These are phyloP conservation scores for Leucopsar rothschildi DNA, from an alignment of 2,113 vertebrate species.

Conservation along the genomic window DNA sequence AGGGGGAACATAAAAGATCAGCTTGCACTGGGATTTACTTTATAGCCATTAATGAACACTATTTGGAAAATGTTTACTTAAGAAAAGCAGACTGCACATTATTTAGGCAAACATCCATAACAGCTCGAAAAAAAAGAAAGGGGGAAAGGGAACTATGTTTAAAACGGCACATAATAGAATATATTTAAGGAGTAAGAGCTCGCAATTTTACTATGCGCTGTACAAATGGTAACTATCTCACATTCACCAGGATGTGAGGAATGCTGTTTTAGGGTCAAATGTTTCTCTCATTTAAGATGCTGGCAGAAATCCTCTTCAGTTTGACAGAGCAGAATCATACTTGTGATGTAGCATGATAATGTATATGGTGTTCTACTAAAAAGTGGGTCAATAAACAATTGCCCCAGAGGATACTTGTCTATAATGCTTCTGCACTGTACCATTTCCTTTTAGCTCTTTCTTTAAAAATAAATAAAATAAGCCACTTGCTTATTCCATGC, in stretches of 20 bases:
- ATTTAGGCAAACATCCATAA: background rate
- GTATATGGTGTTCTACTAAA: slow-evolving; percentile 25
- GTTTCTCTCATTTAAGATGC: background rate
- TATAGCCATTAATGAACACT: slow-evolving; percentile 24
- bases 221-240: background rate
- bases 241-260: background rate
- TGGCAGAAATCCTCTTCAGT: background rate
- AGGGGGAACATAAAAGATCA: slow-evolving; percentile 18
- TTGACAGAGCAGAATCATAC: background rate
- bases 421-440: background rate
- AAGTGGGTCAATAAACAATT: slow-evolving; percentile 32
- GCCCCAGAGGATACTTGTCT: background rate
- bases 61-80: slow-evolving; percentile 31
- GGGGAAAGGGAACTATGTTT: background rate
- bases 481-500: slow-evolving; percentile 42
- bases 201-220: rapidly evolving
- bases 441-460: slow-evolving; percentile 13
- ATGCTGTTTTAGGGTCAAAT: background rate
- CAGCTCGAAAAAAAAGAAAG: background rate
- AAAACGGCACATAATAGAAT: background rate
- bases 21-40: slow-evolving; percentile 25
- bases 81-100: slow-evolving; percentile 6
- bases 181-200: background rate
- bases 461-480: slow-evolving; percentile 57
- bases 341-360: background rate